Evolutionary conservation across 2,797 vertebrate genomes (phyloP).

Genomic region (Epinephelus coioides): DNA sequence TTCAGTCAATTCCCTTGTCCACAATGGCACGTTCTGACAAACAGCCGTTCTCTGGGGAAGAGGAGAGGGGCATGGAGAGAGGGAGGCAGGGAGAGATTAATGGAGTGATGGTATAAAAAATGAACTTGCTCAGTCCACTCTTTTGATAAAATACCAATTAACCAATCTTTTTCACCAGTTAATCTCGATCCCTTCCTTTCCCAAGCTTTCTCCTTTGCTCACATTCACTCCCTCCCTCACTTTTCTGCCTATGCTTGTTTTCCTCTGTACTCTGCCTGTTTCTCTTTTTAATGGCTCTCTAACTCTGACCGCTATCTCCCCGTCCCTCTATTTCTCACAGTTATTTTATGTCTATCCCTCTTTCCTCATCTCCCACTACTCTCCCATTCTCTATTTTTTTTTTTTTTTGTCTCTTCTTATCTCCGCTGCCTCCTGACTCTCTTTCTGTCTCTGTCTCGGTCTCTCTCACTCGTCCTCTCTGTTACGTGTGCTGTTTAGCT

Average conservation of each 20-base stretch:
- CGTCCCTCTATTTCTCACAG: constrained; percentile 55
- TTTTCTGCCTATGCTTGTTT: constrained; percentile 18
- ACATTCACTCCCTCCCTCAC: constrained; percentile 24
- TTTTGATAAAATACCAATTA: constrained; percentile 78
- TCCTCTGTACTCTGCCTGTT: constrained; percentile 27
- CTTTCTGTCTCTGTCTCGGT: constrained; percentile 2
- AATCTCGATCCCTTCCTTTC: constrained; percentile 57
- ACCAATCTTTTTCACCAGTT: constrained; percentile 63
- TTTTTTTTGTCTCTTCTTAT: constrained; percentile 34
- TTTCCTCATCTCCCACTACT: constrained; percentile 36
- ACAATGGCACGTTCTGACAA: neutral
- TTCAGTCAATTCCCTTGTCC: constrained; percentile 6
- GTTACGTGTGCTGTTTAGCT: constrained; percentile 83
- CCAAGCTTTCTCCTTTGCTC: constrained; percentile 42
- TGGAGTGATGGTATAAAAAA: constrained; percentile 57
- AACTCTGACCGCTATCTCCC: constrained; percentile 42
- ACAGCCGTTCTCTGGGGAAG: neutral
- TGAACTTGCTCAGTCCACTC: constrained; percentile 50
- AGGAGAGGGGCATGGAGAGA: constrained; percentile 9
- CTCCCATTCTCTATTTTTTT: neutral
- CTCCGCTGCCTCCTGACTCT: constrained; percentile 26
- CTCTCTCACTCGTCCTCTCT: constrained; percentile 39
- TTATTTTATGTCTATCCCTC: constrained; percentile 47
- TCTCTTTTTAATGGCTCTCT: constrained; percentile 59
- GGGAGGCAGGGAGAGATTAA: constrained; percentile 40